These are phyloP conservation scores for Myiozetetes cayanensis DNA, from an alignment of 2,113 vertebrate genomes.

Conservation along the genomic window DNA sequence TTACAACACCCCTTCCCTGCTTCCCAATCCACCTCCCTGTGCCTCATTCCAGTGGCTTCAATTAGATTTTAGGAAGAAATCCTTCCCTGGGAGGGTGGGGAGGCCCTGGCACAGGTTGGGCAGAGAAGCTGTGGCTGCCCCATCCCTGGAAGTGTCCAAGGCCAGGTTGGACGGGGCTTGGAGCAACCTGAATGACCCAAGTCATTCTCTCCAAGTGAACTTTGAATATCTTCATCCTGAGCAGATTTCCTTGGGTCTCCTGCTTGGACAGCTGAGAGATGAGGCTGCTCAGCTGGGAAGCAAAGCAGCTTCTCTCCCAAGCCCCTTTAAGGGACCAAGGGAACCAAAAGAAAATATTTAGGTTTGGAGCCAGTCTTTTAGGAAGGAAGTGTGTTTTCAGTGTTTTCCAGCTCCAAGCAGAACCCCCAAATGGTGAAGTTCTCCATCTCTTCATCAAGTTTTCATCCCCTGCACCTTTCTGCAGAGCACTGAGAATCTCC, in stretches of 20 bases:
- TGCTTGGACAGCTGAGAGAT: neutral
- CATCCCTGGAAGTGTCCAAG: neutral
- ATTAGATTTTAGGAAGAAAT: too few relatives aligned
- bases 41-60: neutral
- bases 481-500: neutral
- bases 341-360: neutral
- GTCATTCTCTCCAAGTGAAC: too few relatives aligned
- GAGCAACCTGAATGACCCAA: neutral
- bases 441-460: neutral
- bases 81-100: rapidly evolving
- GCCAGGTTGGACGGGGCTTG: rapidly evolving
- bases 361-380: neutral
- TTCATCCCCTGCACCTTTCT: neutral
- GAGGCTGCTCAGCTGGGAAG: neutral
- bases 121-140: neutral
- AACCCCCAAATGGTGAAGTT: neutral
- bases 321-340: neutral
- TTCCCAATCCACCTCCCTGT: neutral
- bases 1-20: neutral
- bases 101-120: neutral
- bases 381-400: neutral
- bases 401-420: neutral
- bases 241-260: neutral
- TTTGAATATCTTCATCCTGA: too few relatives aligned
- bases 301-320: neutral